A percentile compares a stretch with the other conserved stretches of the same genome.
These are phyloP conservation scores for Urechis unicinctus DNA, from an alignment of 2,888 invertebrate genomes.

Conservation along the genomic window DNA sequence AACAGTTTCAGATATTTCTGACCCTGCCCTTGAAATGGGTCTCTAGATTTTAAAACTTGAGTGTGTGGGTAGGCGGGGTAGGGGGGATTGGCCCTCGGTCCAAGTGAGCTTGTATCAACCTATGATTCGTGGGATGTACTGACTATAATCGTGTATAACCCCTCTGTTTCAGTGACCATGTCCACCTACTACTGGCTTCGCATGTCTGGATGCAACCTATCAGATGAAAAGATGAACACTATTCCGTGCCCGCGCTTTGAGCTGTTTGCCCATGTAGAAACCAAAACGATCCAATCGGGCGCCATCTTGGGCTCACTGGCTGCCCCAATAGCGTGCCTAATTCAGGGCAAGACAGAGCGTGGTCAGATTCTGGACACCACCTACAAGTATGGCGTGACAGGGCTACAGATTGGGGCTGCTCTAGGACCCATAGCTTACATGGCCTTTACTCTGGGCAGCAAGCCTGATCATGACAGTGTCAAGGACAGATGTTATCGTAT, in stretches of 20 bases:
- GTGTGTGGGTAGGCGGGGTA: too few species aligned
- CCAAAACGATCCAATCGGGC: background rate
- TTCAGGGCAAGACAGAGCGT: background rate
- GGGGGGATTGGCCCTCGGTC: too few species aligned
- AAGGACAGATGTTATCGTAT: background rate
- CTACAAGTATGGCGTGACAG: background rate
- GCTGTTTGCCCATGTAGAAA: background rate
- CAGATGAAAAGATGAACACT: background rate
- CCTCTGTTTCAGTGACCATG: background rate
- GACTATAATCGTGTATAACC: too few species aligned
- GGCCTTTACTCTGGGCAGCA: background rate
- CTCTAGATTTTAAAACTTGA: too few species aligned
- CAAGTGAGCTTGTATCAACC: too few species aligned
- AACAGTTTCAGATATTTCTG: too few species aligned
- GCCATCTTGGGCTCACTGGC: background rate
- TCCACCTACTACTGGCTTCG: background rate
- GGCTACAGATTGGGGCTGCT: background rate
- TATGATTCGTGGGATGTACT: too few species aligned
- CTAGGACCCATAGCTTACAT: background rate
- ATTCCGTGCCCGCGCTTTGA: background rate
- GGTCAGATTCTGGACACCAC: background rate
- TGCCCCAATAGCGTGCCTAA: background rate
- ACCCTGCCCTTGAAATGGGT: too few species aligned
- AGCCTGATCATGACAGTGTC: background rate
- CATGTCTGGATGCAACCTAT: background rate